Percentiles rank a stretch among this genome's conserved stretches.
These are phyloP conservation scores for Saccostrea glomerata DNA, from an alignment of 1,140 invertebrate species.

Conservation along the genomic window DNA sequence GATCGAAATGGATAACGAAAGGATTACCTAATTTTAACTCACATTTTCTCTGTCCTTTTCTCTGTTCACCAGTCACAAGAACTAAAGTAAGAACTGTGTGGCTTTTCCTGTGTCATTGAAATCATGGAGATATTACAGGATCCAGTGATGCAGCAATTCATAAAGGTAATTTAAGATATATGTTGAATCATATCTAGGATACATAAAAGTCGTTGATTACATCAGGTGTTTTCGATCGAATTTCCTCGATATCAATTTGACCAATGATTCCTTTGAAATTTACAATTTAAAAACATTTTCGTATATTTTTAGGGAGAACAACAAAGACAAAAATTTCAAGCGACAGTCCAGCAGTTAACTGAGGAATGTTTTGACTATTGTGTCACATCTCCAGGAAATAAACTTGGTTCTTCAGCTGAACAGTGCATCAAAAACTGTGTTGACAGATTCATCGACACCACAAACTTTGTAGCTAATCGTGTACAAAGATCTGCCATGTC, in stretches of 20 bases:
- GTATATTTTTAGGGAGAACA: conserved; percentile 86
- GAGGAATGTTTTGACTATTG: conserved; percentile 98
- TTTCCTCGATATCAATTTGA: too few relatives aligned
- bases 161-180: neutral
- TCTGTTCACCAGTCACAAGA: neutral
- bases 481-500: conserved; percentile 45
- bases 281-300: neutral
- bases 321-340: conserved; percentile 91
- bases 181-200: too few relatives aligned
- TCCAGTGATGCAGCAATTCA: neutral
- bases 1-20: too few relatives aligned
- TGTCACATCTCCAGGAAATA: conserved; percentile 91
- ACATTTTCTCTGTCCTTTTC: neutral
- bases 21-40: neutral
- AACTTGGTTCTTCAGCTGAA: conserved; percentile 92
- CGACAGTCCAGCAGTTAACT: conserved; percentile 87
- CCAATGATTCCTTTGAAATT: too few relatives aligned
- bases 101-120: neutral
- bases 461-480: conserved; percentile 68
- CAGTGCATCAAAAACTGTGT: conserved; percentile 95
- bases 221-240: too few relatives aligned
- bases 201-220: too few relatives aligned
- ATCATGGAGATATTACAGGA: neutral
- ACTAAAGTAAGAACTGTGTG: neutral
- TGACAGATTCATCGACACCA: conserved; percentile 92